Evolutionary conservation across 92 coral and sea anemone genomes (phyloP), one percentile per base, ranked within the genome.

Genomic region (Parazoanthus swiftii): DNA sequence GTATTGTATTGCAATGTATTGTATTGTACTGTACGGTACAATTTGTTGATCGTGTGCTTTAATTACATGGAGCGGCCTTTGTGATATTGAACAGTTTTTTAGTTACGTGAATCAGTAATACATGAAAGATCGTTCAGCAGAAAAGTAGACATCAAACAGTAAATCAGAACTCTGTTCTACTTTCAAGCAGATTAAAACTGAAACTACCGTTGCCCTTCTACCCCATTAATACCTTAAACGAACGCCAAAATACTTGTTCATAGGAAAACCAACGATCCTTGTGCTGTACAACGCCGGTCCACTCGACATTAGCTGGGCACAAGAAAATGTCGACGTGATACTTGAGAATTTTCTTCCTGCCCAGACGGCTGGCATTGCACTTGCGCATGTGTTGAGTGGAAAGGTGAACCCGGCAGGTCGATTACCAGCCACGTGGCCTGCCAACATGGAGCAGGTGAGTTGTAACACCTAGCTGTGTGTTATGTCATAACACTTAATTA

Each of bases 261-360:
- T 14, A 82, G 86, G 86, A 16, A 90, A 86, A 73, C 92, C 92
- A 71, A 90, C 92, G 1, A 85, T 90, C 50, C 86, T 90, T 16
- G 82, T 90, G 51, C 70, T 90, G 59, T 90, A 90, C 81, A 90
- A 90, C 76, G 92, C 92, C 16, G 89, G 92, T 1, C 92, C 92
- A n/a, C 89, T 90, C 21, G 92, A 90, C 76, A 79, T 90, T 58
- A 59, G 86, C 77, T 90, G 92, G 92, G 92, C 92, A 80, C 82
- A 90, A 46, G 67, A 79, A 63, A 90, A 90, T 16, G 77, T 90
- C 23, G 81, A 78, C 79, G 92, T 59, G 73, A 90, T 90, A 20
- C 54, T 90, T 37, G 85, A 77, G 39, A 90, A 85, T 43, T 90
- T 90, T 85, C 81, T 90, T 36, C 92, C 92, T 25, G 92, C 86